A percentile compares a stretch with the other conserved stretches of the same genome.
These are phyloP conservation scores for Psilanteris sp. DNA, from an alignment of 1,140 invertebrate genomes.

Conservation along the genomic window DNA sequence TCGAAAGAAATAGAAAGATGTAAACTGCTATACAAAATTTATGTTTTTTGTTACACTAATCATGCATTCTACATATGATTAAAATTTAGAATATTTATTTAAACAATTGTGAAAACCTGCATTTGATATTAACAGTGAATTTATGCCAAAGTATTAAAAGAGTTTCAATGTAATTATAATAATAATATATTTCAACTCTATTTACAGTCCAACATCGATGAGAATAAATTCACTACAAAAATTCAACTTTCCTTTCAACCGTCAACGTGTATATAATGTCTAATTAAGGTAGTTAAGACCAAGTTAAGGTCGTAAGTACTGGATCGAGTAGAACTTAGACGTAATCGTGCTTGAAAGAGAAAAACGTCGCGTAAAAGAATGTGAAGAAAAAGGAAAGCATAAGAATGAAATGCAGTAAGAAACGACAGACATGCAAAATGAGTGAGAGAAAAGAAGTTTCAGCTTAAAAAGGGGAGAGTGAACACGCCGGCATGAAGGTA, in stretches of 20 bases:
- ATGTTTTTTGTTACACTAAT: slow-evolving; percentile 14
- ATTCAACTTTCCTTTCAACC: neutral
- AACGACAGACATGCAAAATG: slow-evolving; percentile 62
- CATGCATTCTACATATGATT: slow-evolving; percentile 7
- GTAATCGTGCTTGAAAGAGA: slow-evolving; percentile 49
- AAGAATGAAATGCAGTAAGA: slow-evolving; percentile 56
- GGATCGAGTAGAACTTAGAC: slow-evolving; percentile 47
- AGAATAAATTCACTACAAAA: no score
- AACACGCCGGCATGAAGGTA: slow-evolving; percentile 65
- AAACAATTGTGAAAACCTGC: no score
- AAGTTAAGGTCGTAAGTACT: slow-evolving; percentile 54
- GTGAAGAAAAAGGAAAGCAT: slow-evolving; percentile 48
- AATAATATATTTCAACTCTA: no score
- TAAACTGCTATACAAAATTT: slow-evolving; percentile 25
- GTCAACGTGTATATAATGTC: slow-evolving; percentile 47
- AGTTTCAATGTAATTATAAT: no score
- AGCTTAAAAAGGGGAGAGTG: slow-evolving; percentile 34
- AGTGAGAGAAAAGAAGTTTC: slow-evolving; percentile 60
- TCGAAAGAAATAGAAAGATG: slow-evolving; percentile 32
- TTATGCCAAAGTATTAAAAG: no score
- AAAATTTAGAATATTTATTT: no score
- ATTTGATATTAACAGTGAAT: no score
- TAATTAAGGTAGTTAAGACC: slow-evolving; percentile 59
- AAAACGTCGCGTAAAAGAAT: slow-evolving; percentile 45
- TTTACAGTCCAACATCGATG: no score